phyloP scores from a whole-genome alignment of 2,797 vertebrate species.

The Bucorvus abyssinicus region DNA sequence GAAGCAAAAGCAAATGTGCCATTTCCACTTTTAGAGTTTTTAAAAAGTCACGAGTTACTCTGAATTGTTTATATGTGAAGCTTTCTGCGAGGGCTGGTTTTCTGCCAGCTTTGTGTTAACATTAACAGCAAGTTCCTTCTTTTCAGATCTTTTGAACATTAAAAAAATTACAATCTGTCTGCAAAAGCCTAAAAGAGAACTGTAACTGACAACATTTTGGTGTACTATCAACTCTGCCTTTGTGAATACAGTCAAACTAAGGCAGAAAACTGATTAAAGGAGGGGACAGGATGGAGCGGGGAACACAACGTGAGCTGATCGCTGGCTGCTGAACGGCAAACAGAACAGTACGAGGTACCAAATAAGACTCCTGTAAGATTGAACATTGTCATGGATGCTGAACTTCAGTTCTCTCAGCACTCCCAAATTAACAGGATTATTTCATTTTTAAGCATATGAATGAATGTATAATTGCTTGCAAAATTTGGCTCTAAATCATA shows the following conservation, averaged over 20 bases:
- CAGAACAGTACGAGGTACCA: background rate
- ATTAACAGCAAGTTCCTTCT: slow-evolving; percentile 65
- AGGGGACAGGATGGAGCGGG: background rate
- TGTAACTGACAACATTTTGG: slow-evolving; percentile 44
- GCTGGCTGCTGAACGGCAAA: background rate
- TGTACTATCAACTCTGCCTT: slow-evolving; percentile 13
- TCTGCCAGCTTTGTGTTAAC: slow-evolving; percentile 66
- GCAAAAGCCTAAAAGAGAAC: slow-evolving; percentile 53
- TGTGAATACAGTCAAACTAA: background rate
- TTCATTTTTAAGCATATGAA: slow-evolving; percentile 19
- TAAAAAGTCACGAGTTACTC: slow-evolving; percentile 48
- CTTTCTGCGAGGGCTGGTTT: slow-evolving; percentile 56
- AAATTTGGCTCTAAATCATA: background rate
- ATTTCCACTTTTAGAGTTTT: slow-evolving; percentile 52
- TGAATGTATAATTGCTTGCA: slow-evolving; percentile 1
- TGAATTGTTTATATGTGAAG: slow-evolving; percentile 53
- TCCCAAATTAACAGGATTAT: background rate
- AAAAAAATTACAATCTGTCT: slow-evolving; percentile 67
- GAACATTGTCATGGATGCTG: accelerated
- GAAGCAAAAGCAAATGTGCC: slow-evolving; percentile 34
- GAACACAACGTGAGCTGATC: background rate
- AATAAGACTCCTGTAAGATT: background rate
- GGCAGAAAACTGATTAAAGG: background rate
- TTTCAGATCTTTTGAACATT: slow-evolving; percentile 58
- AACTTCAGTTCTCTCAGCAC: background rate